These are phyloP conservation scores for Cyanistes caeruleus DNA, from an alignment of 2,113 vertebrate genomes.

Conservation along the genomic window DNA sequence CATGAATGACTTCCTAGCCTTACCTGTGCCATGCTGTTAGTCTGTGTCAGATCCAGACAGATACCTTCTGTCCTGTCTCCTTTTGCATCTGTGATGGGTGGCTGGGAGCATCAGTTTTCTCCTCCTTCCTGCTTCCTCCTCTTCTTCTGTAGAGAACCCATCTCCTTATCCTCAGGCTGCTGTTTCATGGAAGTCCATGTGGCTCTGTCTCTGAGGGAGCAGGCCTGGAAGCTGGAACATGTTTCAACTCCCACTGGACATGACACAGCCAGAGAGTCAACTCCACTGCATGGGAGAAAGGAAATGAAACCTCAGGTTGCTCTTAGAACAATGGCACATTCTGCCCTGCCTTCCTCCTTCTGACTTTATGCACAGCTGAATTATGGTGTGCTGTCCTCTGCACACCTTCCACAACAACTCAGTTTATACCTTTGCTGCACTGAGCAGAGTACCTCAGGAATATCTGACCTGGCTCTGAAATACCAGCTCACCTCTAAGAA, in stretches of 20 bases:
- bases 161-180: not conserved
- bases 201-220: not conserved
- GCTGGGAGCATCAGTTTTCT: not conserved
- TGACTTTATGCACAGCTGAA: not conserved
- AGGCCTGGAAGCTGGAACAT: not conserved
- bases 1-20: constrained; percentile 60
- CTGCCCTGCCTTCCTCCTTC: not conserved
- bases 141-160: not conserved
- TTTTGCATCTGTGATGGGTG: constrained; percentile 4
- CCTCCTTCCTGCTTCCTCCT: not conserved
- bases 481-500: not conserved
- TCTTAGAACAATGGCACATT: not conserved
- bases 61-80: constrained; percentile 54
- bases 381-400: not conserved
- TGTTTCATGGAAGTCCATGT: not conserved
- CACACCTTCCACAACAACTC: not conserved
- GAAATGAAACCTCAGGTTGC: not conserved
- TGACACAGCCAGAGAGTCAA: not conserved
- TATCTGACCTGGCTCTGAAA: not conserved
- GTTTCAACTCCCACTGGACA: not conserved
- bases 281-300: not conserved
- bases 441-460: not conserved
- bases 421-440: not conserved
- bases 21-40: constrained; percentile 34
- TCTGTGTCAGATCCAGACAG: constrained; percentile 55